These are phyloP conservation scores for Cynopterus brachyotis DNA, from an alignment of 2,113 vertebrate species.

Conservation along the genomic window DNA sequence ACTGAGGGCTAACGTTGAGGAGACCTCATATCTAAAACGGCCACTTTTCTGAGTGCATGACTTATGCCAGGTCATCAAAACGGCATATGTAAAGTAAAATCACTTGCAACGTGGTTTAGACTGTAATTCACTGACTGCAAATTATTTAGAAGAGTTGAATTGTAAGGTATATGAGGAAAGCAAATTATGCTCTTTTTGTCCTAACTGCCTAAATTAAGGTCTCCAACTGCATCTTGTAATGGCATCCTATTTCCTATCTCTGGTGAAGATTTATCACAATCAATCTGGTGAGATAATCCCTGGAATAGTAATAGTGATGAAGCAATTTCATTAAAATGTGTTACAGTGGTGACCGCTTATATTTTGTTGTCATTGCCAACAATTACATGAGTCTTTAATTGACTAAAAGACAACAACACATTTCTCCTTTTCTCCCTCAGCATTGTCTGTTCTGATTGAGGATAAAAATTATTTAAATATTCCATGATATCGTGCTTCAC, in stretches of 20 bases:
- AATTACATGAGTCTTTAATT: constrained; percentile 7
- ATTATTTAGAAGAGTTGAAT: background rate
- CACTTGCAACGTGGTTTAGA: background rate
- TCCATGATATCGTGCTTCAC: background rate
- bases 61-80: background rate
- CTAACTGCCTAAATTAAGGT: background rate
- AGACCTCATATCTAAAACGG: background rate
- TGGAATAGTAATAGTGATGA: background rate
- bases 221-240: background rate
- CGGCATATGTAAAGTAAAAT: background rate
- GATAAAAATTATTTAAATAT: background rate
- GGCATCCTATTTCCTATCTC: background rate
- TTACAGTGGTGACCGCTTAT: background rate
- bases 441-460: background rate
- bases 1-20: background rate
- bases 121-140: background rate
- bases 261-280: constrained; percentile 14
- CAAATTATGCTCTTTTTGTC: background rate
- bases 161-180: background rate
- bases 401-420: background rate
- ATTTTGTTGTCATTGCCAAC: background rate
- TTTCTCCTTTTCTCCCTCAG: background rate
- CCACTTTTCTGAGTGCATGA: background rate
- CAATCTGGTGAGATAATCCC: constrained; percentile 13
- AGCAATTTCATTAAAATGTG: constrained; percentile 37